Evolutionary conservation across 2,113 vertebrate genomes (phyloP).

Genomic region (Agelaius phoeniceus): DNA sequence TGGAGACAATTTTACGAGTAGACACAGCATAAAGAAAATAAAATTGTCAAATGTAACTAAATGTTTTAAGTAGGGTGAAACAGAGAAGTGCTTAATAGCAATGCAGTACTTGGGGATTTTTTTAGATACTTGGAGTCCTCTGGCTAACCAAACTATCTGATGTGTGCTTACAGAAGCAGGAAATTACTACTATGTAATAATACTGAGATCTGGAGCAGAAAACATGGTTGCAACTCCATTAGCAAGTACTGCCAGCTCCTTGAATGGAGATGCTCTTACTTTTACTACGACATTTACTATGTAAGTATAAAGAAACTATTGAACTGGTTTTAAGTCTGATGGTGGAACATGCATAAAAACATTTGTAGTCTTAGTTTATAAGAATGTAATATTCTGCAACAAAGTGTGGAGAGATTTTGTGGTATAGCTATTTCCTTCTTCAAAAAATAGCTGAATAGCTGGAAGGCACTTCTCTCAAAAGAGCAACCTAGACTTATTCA

Average conservation of each 20-base stretch:
- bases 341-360: not conserved
- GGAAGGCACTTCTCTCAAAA: not conserved
- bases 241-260: conserved; percentile 81
- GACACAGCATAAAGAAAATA: not conserved
- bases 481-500: not conserved
- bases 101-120: not conserved
- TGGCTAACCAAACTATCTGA: not conserved
- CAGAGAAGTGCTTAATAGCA: not conserved
- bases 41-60: not conserved
- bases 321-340: not conserved
- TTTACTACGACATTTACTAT: conserved; percentile 88
- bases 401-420: not conserved
- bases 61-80: not conserved
- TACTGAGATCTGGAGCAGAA: conserved; percentile 88
- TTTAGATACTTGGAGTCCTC: not conserved
- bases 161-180: conserved; percentile 80
- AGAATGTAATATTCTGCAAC: not conserved
- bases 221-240: conserved; percentile 90
- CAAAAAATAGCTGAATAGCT: not conserved
- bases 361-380: not conserved
- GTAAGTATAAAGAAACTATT: conserved; percentile 74
- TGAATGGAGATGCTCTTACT: conserved; percentile 90
- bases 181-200: conserved; percentile 89
- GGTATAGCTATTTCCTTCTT: not conserved
- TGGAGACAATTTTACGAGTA: not conserved